These are phyloP conservation scores for Gasterosteus nipponicus DNA, from an alignment of 2,113 vertebrate species.

Conservation along the genomic window DNA sequence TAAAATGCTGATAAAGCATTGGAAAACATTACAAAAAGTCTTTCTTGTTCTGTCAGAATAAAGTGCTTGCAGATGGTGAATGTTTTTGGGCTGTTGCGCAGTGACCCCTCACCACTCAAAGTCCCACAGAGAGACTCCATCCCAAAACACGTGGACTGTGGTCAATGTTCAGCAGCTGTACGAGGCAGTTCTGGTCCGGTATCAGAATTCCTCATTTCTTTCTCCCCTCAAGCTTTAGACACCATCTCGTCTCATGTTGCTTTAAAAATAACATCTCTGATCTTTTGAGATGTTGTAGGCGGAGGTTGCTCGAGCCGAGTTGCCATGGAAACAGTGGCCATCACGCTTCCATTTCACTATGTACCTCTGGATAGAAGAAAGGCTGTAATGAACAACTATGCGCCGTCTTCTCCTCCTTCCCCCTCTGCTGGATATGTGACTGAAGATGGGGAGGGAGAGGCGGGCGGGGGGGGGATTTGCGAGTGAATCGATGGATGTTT, in stretches of 20 bases:
- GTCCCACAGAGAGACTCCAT: constrained; percentile 20
- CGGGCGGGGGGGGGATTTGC: constrained; percentile 31
- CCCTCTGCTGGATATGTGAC: constrained; percentile 36
- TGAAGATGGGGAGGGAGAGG: constrained; percentile 31
- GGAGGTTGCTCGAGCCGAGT: constrained; percentile 69
- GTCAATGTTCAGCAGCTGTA: background rate
- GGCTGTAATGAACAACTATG: constrained; percentile 66
- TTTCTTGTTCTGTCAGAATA: background rate
- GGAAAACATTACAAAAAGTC: background rate
- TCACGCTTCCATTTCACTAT: constrained; percentile 67
- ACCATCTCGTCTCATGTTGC: constrained; percentile 43
- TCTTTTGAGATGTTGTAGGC: constrained; percentile 73
- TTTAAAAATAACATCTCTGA: constrained; percentile 73
- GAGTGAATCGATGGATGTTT: constrained; percentile 41
- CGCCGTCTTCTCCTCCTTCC: background rate
- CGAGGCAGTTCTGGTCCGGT: background rate
- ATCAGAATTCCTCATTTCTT: background rate
- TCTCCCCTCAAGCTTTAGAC: constrained; percentile 9
- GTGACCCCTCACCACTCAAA: background rate
- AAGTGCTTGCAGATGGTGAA: constrained; percentile 9
- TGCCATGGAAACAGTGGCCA: constrained; percentile 82
- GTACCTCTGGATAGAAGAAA: constrained; percentile 68
- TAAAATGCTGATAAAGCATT: background rate
- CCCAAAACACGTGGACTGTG: too few species aligned
- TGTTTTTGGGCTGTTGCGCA: constrained; percentile 6